phyloP scores from a whole-genome alignment of 1,140 invertebrate genomes.

The Wasmannia auropunctata region DNA sequence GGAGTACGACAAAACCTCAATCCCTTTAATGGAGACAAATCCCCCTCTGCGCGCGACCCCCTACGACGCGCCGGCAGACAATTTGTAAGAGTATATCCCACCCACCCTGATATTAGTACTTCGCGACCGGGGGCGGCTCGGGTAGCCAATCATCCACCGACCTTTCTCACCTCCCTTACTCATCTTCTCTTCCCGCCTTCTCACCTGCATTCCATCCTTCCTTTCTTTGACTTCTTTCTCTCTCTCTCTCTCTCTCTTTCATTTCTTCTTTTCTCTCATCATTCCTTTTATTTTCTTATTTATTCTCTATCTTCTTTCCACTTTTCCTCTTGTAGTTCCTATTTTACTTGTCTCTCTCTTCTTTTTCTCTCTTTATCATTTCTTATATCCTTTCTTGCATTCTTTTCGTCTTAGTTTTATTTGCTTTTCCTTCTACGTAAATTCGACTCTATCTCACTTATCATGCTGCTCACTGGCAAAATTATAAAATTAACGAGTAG shows the following conservation, averaged over 20 bases:
- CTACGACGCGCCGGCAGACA: slow-evolving; percentile 75
- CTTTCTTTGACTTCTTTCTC: slow-evolving; percentile 15
- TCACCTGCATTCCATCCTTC: slow-evolving; percentile 17
- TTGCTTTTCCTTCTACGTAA: background rate
- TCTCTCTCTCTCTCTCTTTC: background rate
- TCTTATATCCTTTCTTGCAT: background rate
- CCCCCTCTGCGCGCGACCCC: slow-evolving; percentile 73
- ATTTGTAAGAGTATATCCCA: slow-evolving; percentile 84
- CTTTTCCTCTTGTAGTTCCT: background rate
- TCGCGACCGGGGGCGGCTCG: slow-evolving; percentile 61
- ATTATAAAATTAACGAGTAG: slow-evolving; percentile 80
- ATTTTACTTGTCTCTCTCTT: slow-evolving; percentile 15
- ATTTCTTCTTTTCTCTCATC: background rate
- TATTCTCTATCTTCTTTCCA: background rate
- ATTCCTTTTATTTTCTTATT: background rate
- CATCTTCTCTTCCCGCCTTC: slow-evolving; percentile 1
- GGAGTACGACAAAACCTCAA: slow-evolving; percentile 84
- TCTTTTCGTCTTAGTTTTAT: background rate
- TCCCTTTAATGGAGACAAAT: slow-evolving; percentile 85
- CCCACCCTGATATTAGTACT: slow-evolving; percentile 76
- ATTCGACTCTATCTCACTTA: slow-evolving; percentile 44
- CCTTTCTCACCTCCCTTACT: slow-evolving; percentile 55
- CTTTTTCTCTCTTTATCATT: background rate
- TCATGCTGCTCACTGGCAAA: slow-evolving; percentile 56
- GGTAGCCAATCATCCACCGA: slow-evolving; percentile 74